These are phyloP conservation scores for Hemiscyllium ocellatum DNA, from an alignment of 2,113 vertebrate genomes.

Conservation along the genomic window DNA sequence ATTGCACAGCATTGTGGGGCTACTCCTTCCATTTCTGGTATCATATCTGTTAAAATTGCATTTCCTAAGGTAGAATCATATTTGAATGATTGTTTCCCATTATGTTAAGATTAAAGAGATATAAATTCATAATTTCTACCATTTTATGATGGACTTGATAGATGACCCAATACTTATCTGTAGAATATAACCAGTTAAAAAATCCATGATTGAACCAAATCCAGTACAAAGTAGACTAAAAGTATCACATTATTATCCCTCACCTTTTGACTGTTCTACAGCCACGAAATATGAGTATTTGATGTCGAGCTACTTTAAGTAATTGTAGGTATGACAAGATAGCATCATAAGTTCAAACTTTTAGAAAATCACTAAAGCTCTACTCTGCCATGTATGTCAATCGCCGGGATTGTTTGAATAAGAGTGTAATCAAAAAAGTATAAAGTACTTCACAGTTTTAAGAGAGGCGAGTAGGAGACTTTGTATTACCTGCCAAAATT, in stretches of 20 bases:
- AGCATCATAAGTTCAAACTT: no score
- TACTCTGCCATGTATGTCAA: no score
- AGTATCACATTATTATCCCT: neutral
- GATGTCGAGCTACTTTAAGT: neutral
- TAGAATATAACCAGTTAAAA: neutral
- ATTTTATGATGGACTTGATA: neutral
- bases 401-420: no score
- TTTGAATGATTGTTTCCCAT: neutral
- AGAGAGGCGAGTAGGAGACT: no score
- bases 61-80: neutral
- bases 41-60: neutral
- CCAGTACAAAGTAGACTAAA: neutral
- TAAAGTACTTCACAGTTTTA: no score
- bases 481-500: no score
- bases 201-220: neutral
- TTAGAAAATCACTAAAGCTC: no score
- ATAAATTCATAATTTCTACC: neutral
- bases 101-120: neutral
- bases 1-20: no score
- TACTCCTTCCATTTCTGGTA: neutral
- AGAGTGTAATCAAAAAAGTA: no score
- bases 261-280: neutral
- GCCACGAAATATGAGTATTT: neutral
- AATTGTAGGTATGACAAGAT: no score
- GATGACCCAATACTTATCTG: neutral